phyloP scores from a whole-genome alignment of 2,113 vertebrate genomes.

The Mormoops blainvillei region DNA sequence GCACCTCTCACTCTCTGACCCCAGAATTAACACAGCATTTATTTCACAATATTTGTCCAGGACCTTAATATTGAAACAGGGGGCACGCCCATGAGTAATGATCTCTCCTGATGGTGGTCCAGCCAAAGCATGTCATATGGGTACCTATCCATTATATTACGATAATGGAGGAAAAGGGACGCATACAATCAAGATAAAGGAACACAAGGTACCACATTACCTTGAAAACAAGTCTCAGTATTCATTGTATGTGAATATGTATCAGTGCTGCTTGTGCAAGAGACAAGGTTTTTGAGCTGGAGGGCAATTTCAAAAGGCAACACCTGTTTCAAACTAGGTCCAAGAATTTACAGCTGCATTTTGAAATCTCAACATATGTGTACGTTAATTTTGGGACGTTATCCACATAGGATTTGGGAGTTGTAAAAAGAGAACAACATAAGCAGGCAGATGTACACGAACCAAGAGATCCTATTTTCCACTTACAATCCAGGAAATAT shows the following conservation, averaged over 20 bases:
- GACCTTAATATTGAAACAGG: not conserved
- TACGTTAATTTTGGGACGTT: not conserved
- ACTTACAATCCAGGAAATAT: not conserved
- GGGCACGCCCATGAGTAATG: not conserved
- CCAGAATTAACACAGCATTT: constrained; percentile 3
- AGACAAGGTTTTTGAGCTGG: not conserved
- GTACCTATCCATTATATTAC: not conserved
- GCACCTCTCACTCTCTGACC: not conserved
- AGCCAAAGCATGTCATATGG: not conserved
- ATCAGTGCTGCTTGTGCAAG: not conserved
- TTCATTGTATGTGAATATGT: not conserved
- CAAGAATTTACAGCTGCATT: constrained; percentile 16
- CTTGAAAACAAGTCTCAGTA: not conserved
- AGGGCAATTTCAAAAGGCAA: constrained; percentile 30
- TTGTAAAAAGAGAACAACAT: not conserved
- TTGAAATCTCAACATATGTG: not conserved
- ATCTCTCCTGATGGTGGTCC: not conserved
- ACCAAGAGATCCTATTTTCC: not conserved
- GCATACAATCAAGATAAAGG: not conserved
- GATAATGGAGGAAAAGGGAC: not conserved
- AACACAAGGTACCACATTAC: not conserved
- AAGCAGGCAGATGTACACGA: not conserved
- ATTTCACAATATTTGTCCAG: constrained; percentile 51
- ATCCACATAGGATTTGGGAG: not conserved
- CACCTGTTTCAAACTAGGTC: constrained; percentile 35